These are phyloP conservation scores for Catamblyrhynchus diadema DNA, from an alignment of 2,797 vertebrate species.

Conservation along the genomic window DNA sequence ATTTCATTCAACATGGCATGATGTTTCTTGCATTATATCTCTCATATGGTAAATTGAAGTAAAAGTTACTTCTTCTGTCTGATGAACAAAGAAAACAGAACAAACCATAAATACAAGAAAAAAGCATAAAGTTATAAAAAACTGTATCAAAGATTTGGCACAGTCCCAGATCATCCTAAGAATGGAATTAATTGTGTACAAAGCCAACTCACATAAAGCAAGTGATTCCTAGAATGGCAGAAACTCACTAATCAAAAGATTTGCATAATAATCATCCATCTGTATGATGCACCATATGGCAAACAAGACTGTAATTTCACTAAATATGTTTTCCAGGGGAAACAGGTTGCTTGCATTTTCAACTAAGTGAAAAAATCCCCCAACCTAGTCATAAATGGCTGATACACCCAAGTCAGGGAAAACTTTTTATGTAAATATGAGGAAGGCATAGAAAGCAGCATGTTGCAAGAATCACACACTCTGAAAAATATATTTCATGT, in stretches of 20 bases:
- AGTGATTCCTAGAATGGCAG: constrained; percentile 50
- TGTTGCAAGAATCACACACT: not conserved
- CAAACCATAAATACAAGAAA: not conserved
- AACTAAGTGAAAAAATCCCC: constrained; percentile 9
- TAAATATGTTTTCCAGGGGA: constrained; percentile 55
- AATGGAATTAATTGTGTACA: constrained; percentile 15
- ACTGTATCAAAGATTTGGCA: constrained; percentile 40
- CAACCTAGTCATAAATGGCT: not conserved
- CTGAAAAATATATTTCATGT: not conserved
- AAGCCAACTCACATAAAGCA: constrained; percentile 40
- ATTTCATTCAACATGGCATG: not conserved
- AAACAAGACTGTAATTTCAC: constrained; percentile 54
- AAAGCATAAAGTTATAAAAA: constrained; percentile 16
- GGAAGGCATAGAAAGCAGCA: not conserved
- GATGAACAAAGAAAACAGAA: constrained; percentile 42
- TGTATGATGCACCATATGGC: constrained; percentile 48
- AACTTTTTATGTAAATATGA: not conserved
- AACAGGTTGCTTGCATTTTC: constrained; percentile 42
- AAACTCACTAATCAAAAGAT: constrained; percentile 65
- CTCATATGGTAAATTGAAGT: constrained; percentile 5
- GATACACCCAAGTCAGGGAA: not conserved
- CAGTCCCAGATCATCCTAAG: constrained; percentile 11
- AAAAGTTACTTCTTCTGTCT: constrained; percentile 48
- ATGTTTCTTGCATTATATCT: not conserved
- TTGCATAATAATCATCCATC: constrained; percentile 59